Conservation (phyloP, 2,113 vertebrate genomes). For the Ursus arctos region DNA sequence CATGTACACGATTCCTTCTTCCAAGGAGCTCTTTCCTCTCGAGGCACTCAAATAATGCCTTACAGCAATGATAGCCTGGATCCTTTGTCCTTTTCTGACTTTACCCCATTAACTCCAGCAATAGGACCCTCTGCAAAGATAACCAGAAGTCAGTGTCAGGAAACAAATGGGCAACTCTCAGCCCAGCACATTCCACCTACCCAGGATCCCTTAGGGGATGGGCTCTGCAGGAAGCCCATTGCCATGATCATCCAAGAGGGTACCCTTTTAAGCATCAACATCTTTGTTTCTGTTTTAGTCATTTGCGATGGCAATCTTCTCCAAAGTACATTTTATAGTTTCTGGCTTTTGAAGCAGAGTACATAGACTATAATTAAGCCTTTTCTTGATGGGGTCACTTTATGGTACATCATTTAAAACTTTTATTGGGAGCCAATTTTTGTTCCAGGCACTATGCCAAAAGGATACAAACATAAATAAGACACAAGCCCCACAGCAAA, state of each 20-base stretch:
- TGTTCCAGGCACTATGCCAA: background rate
- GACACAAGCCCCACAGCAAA: background rate
- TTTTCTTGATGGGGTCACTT: background rate
- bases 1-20: background rate
- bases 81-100: background rate
- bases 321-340: constrained; percentile 4
- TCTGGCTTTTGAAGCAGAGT: background rate
- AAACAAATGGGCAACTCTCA: background rate
- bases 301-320: background rate
- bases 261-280: background rate
- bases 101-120: background rate
- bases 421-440: constrained; percentile 30
- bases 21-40: constrained; percentile 11
- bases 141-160: background rate
- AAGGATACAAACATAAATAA: background rate
- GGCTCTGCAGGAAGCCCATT: background rate
- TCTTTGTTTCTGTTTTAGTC: background rate
- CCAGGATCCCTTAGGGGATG: background rate
- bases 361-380: background rate
- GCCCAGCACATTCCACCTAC: background rate
- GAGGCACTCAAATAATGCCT: constrained; percentile 26
- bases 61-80: background rate
- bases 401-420: background rate
- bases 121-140: background rate
- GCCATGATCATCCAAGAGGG: background rate